These are phyloP conservation scores for Sitta carolinensis DNA, from an alignment of 2,797 vertebrate genomes.

Conservation along the genomic window DNA sequence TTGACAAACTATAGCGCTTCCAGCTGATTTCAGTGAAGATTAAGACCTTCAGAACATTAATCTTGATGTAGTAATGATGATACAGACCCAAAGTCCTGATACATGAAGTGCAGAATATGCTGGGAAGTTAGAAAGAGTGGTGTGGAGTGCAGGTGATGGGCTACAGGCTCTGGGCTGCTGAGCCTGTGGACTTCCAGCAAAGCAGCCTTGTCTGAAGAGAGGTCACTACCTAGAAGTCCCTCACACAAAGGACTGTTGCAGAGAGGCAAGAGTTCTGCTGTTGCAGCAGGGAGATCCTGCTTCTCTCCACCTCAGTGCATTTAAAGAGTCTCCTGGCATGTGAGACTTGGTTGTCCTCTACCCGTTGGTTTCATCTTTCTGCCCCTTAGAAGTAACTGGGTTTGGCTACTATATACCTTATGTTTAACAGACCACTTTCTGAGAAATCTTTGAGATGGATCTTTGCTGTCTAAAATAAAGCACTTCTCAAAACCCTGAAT, in stretches of 20 bases:
- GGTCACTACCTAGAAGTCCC: not conserved
- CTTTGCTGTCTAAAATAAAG: not conserved
- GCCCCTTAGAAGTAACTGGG: not conserved
- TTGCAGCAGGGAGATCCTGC: not conserved
- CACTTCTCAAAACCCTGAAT: not conserved
- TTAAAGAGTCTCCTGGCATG: not conserved
- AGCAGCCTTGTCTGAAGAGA: not conserved
- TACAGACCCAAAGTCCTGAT: not conserved
- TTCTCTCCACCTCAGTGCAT: not conserved
- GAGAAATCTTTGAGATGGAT: not conserved
- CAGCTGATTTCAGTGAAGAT: not conserved
- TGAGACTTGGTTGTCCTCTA: not conserved
- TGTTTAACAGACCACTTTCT: not conserved
- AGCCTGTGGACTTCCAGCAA: not conserved
- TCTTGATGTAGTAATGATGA: not conserved
- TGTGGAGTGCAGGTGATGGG: not conserved
- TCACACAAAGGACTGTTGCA: not conserved
- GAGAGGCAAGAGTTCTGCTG: not conserved
- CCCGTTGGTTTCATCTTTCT: not conserved
- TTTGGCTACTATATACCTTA: not conserved
- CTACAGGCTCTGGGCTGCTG: not conserved
- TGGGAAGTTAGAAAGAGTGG: not conserved
- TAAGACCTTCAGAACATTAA: not conserved
- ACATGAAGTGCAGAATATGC: not conserved
- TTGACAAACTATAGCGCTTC: not conserved